phyloP scores from a whole-genome alignment of 2,888 invertebrate species.

The Phyllotreta striolata region DNA sequence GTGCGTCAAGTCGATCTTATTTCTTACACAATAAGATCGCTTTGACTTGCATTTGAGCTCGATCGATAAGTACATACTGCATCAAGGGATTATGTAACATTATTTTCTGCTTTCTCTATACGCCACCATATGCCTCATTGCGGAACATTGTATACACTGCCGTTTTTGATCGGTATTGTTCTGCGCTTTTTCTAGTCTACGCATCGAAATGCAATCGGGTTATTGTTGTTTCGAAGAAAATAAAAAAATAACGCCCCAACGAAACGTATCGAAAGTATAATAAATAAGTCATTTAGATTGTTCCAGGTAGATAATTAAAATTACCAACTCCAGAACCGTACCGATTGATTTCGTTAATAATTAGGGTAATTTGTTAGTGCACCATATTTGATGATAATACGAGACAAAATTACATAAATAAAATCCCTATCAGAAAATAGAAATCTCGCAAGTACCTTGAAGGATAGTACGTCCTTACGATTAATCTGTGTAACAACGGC shows the following conservation, averaged over 20 bases:
- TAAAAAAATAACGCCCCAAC: slow-evolving; percentile 15
- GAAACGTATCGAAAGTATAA: slow-evolving; percentile 14
- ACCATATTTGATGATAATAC: too few relatives aligned
- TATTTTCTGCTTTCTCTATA: slow-evolving; percentile 36
- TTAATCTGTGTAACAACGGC: too few relatives aligned
- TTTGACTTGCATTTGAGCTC: slow-evolving; percentile 3
- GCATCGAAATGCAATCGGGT: slow-evolving; percentile 17
- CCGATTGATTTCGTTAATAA: too few relatives aligned
- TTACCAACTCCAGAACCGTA: too few relatives aligned
- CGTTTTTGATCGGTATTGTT: slow-evolving; percentile 36
- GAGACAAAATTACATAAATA: too few relatives aligned
- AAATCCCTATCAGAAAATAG: too few relatives aligned
- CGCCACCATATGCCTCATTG: slow-evolving; percentile 34
- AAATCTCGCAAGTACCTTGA: too few relatives aligned
- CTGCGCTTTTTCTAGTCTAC: slow-evolving; percentile 25
- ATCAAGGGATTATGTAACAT: slow-evolving; percentile 8
- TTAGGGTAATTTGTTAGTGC: too few relatives aligned
- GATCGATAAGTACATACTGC: slow-evolving; percentile 16
- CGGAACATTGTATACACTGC: slow-evolving; percentile 38
- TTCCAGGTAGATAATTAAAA: background rate
- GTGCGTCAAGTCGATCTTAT: background rate
- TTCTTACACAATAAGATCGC: slow-evolving; percentile 1
- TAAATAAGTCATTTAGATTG: slow-evolving; percentile 15
- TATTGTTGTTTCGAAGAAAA: slow-evolving; percentile 9
- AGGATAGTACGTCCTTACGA: too few relatives aligned